A percentile compares a stretch with the other conserved stretches of the same genome.
phyloP scores from a whole-genome alignment of 1,140 invertebrate genomes.

The Drosophila repletoides region DNA sequence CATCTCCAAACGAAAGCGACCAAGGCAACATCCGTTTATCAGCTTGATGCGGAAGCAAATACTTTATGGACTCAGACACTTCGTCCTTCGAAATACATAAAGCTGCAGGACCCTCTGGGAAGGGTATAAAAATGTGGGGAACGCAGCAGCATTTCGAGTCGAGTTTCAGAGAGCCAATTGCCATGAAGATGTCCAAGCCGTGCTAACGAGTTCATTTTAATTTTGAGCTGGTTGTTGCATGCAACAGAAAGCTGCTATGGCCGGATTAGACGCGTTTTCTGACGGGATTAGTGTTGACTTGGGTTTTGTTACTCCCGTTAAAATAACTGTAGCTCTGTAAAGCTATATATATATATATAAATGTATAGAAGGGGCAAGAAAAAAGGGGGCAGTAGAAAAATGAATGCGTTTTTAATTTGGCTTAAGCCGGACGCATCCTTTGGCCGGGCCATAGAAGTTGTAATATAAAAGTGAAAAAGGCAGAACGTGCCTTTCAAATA shows the following conservation, averaged over 20 bases:
- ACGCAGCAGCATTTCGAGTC: constrained; percentile 4
- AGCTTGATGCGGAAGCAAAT: no score
- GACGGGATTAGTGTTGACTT: constrained; percentile 38
- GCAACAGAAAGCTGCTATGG: background rate
- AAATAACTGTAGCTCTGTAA: background rate
- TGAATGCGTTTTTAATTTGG: constrained; percentile 79
- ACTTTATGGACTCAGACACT: no score
- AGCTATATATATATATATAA: background rate
- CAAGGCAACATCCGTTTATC: no score
- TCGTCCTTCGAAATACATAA: no score
- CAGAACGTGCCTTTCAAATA: constrained; percentile 14
- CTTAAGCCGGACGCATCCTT: constrained; percentile 63
- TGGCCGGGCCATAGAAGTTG: constrained; percentile 27
- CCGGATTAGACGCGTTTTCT: constrained; percentile 44
- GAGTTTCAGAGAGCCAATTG: constrained; percentile 8
- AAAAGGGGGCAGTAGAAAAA: constrained; percentile 31
- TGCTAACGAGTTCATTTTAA: constrained; percentile 4
- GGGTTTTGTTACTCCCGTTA: background rate
- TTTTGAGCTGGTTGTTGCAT: background rate
- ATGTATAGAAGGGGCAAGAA: constrained; percentile 26
- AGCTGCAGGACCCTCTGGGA: no score
- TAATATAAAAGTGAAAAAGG: constrained; percentile 61
- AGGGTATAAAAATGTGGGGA: no score
- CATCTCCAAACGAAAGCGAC: no score
- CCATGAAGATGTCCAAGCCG: background rate